Conservation (phyloP, 2,888 invertebrate species). For the Creontiades dilutus region DNA sequence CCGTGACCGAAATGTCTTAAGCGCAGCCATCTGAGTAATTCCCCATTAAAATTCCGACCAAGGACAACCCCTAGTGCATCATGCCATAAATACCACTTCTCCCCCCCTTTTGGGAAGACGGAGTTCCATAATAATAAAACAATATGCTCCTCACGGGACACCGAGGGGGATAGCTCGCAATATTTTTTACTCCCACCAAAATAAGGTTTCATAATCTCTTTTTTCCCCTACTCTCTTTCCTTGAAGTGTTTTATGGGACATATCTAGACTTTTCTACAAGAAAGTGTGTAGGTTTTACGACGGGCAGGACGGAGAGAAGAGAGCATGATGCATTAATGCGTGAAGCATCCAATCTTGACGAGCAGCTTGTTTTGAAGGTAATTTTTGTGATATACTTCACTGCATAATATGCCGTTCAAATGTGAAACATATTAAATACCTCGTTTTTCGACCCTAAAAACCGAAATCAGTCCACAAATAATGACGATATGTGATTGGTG, state of each 20-base stretch:
- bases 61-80: slow-evolving; percentile 40
- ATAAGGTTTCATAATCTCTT: neutral
- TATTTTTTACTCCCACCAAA: slow-evolving; percentile 9
- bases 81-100: slow-evolving; percentile 41
- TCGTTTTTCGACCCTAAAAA: no score
- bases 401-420: no score
- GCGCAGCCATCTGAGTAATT: slow-evolving; percentile 70
- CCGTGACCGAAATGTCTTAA: slow-evolving; percentile 28
- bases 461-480: no score
- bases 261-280: neutral
- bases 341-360: no score
- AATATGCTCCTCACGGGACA: slow-evolving; percentile 63
- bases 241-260: neutral
- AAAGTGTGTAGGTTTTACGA: neutral
- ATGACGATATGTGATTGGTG: no score
- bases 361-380: no score
- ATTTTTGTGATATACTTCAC: no score
- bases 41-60: slow-evolving; percentile 72
- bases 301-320: no score
- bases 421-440: no score
- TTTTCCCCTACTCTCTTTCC: neutral
- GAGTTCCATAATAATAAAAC: slow-evolving; percentile 61
- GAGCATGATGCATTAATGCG: no score
- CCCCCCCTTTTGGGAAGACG: slow-evolving; percentile 23
- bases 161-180: neutral